Conservation (phyloP, 1,140 invertebrate species). For the Delia radicum region DNA sequence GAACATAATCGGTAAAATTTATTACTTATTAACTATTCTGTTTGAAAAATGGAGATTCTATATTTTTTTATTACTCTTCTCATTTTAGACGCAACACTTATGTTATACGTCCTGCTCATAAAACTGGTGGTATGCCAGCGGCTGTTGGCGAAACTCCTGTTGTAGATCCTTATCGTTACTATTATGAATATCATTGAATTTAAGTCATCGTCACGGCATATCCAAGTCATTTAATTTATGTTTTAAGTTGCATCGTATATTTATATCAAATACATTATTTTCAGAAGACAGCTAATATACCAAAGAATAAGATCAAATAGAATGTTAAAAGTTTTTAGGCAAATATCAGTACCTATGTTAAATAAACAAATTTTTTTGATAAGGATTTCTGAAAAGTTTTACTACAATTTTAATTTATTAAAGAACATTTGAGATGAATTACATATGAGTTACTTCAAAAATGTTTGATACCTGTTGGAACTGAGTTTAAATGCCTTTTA, state of each 20-base stretch:
- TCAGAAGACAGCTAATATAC: conserved; percentile 29
- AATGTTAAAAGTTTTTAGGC: neutral
- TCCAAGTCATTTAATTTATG: neutral
- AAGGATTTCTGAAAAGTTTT: no score
- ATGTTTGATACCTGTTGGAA: no score
- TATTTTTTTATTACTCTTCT: conserved; percentile 39
- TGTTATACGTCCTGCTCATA: conserved; percentile 61
- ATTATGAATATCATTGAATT: conserved; percentile 57
- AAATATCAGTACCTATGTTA: neutral
- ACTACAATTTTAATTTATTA: no score
- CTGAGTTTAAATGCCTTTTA: no score
- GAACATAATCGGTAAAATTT: conserved; percentile 62
- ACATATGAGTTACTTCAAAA: no score
- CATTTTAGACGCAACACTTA: conserved; percentile 62
- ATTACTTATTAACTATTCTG: neutral
- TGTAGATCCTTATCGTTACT: conserved; percentile 61
- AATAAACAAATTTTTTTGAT: neutral
- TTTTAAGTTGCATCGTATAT: neutral
- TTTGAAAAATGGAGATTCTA: conserved; percentile 23
- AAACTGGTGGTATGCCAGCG: conserved; percentile 38
- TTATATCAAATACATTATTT: neutral
- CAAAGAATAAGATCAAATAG: conserved; percentile 17
- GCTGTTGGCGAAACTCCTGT: conserved; percentile 46
- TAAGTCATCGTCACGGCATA: neutral
- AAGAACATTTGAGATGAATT: no score